Evolutionary conservation across 1,140 invertebrate genomes (phyloP), one percentile per base, ranked within the genome.

Genomic region (Rhopalosiphum padi): DNA sequence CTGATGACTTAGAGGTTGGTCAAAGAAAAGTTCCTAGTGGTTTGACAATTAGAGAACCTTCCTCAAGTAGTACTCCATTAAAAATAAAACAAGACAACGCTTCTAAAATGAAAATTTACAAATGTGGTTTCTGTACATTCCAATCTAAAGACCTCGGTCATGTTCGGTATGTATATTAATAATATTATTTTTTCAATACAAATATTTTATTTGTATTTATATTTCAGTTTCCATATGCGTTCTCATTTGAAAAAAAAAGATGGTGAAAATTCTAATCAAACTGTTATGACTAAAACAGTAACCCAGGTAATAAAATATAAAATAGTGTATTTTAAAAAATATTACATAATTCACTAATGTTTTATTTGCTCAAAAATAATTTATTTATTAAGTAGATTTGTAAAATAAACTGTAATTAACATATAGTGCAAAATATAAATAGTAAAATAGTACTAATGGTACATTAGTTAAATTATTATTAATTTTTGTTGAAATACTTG

Each of bases 21-120:
- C 77, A 83, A 21, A 90, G 35, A 53, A 94, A 87, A 85, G 46
- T 94, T 15, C 89, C 89, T 37, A 90, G 89, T 90, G 53, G 89
- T 37, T 90, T 68, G 53, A 68, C 51, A 37, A 22, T 90, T 37
- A 43, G 35, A 37, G 89, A 68, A 18, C 55, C 35, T 43, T 90
- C 89, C 2, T 37, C 55, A 23, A 90, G 53, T 41, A 43, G 7
- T 90, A 8, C 89, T 55, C 11, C 48, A 2, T 41, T 4, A 4
- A 77, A 48, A 77, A n/a, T 5, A 22, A 37, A 68, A 77, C 48
- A 87, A 8, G 93, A 93, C n/a, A 90, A 68, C 68, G 23, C 41
- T 41, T 85, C 94, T 8, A 94, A 94, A 83, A 82, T 93, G n/a
- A 94, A 94, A 91, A 91, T 94, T 18, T 94, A 94, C 68, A 94